Base-by-base conservation (phyloP, 2,888 invertebrate species). In the Erebia epiphron region DNA sequence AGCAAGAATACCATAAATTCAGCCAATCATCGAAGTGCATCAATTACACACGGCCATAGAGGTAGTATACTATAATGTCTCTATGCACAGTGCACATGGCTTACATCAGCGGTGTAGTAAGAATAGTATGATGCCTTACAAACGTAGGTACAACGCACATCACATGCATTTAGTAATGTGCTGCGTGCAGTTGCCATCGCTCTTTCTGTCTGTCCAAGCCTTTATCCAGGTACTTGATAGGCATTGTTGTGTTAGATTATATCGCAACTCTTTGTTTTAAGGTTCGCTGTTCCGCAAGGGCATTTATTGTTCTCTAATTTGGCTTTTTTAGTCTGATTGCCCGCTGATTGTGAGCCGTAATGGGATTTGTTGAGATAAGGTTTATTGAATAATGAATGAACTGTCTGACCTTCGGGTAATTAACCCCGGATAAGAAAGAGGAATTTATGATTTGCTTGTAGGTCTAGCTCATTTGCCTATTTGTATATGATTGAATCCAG, bases 251-350 rank as follows among this genome's bases (percentile, higher is more conserved):
- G 56, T 18, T 43, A 67, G 73, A 75, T 75, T 69, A 60, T 75
- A 76, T 77, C 79, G 68, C 75, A 78, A 75, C 71, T 73, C 73
- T 74, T 74, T 76, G 75, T 77, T 76, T 65, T 66, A 69, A 68
- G 58, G 60, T 68, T 67, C 43, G 69, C 72, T 72, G 70, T 65
- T 56, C 70, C 43, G 62, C 73, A 71, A 73, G 73, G 73, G 72
- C 75, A 67, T 60, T 67, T 74, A 74, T 75, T 75, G 74, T 75
- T 75, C 73, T 66, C 66, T 71, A 65, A 67, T 75, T 75, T 67
- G 63, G 41, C 68, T 70, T 73, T 72, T 67, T 72, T 67, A 66
- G 63, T 72, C 54, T 57, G 54, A 68, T 68, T 64, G 57, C n/a
- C 11, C 57, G 57, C 57, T 57, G 56, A 67, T 67, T 67, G 58